Percentiles rank a stretch among this genome's conserved stretches.
These are phyloP conservation scores for Clangula hyemalis DNA, from an alignment of 2,797 vertebrate species.

Conservation along the genomic window DNA sequence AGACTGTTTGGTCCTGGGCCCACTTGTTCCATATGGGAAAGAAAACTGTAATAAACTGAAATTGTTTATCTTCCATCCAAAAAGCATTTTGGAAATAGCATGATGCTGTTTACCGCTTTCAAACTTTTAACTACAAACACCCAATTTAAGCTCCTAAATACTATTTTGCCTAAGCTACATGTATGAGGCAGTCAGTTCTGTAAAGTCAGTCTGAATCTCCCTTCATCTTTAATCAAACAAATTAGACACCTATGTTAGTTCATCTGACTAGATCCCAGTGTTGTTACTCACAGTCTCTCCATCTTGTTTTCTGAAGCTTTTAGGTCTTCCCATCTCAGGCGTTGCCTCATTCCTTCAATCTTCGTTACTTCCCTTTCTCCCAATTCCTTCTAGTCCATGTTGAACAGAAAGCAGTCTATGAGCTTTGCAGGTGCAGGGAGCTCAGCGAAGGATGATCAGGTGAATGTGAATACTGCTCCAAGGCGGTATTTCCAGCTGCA, in stretches of 20 bases:
- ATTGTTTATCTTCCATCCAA: constrained; percentile 8
- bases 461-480: not conserved
- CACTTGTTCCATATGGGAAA: constrained; percentile 14
- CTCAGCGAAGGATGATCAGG: not conserved
- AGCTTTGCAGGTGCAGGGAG: not conserved
- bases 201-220: not conserved
- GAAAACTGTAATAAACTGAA: constrained; percentile 10
- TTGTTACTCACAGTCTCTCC: not conserved
- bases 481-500: not conserved
- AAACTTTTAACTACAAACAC: not conserved
- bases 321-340: not conserved
- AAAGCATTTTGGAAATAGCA: not conserved
- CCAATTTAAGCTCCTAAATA: not conserved
- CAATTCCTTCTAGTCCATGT: not conserved
- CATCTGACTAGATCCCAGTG: not conserved
- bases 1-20: constrained; percentile 28
- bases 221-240: not conserved
- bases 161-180: not conserved
- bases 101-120: not conserved
- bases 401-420: not conserved
- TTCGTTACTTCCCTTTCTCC: not conserved
- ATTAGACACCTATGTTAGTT: not conserved
- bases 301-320: not conserved
- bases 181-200: not conserved
- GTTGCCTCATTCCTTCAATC: not conserved